These are phyloP conservation scores for Macrotus californicus DNA, from an alignment of 2,113 vertebrate genomes.

Conservation along the genomic window DNA sequence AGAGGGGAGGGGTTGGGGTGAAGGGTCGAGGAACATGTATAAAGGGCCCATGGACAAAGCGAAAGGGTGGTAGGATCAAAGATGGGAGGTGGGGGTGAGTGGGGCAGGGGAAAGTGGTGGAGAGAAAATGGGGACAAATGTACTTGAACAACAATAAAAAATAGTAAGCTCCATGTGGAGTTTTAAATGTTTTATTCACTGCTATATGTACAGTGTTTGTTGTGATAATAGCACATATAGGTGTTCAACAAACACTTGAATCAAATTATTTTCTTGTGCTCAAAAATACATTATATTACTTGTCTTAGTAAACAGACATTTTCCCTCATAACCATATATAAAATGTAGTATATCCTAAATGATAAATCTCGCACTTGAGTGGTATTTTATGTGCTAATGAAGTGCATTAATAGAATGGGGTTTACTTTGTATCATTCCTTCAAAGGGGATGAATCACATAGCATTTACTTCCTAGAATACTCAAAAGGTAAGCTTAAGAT, in stretches of 20 bases:
- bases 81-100: too few species aligned
- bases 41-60: too few species aligned
- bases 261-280: not conserved
- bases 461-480: not conserved
- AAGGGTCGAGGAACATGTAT: too few species aligned
- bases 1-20: too few species aligned
- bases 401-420: too few species aligned
- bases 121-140: too few species aligned
- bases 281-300: not conserved
- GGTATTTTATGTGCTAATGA: too few species aligned
- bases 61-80: too few species aligned
- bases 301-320: not conserved
- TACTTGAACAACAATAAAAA: too few species aligned
- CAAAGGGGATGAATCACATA: not conserved
- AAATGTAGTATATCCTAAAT: not conserved
- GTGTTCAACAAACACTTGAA: not conserved
- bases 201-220: not conserved
- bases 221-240: not conserved
- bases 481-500: not conserved
- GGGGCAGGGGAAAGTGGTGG: too few species aligned
- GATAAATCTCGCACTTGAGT: not conserved
- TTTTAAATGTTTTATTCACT: not conserved
- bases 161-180: not conserved
- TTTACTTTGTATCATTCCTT: conserved; percentile 17
- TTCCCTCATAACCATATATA: not conserved